These are phyloP conservation scores for Isurus oxyrinchus DNA, from an alignment of 2,113 vertebrate species.

Conservation along the genomic window DNA sequence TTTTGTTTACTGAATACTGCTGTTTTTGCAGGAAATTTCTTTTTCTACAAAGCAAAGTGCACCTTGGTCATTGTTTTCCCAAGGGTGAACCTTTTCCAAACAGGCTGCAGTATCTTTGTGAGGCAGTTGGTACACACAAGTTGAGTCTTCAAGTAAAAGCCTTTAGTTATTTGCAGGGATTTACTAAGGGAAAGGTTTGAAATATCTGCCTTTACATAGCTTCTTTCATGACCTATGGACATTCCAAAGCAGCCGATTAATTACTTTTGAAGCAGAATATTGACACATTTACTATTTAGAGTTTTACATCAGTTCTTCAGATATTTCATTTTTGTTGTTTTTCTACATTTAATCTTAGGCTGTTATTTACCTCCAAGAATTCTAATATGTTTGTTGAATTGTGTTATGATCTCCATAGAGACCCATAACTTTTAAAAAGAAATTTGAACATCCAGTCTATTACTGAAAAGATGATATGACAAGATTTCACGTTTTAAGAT, in stretches of 20 bases:
- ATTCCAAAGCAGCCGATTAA: neutral
- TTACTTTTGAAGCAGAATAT: neutral
- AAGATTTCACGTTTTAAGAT: no score
- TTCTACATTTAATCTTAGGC: no score
- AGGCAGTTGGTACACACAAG: no score
- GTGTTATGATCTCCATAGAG: no score
- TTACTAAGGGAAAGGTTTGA: neutral
- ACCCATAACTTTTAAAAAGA: no score
- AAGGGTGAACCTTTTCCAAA: neutral
- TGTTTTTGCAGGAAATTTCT: neutral
- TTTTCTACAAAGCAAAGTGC: neutral
- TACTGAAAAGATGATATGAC: no score
- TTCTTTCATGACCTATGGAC: neutral
- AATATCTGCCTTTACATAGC: neutral
- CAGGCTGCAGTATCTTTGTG: no score
- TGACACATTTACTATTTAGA: neutral
- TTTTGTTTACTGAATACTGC: neutral
- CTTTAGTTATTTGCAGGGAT: neutral
- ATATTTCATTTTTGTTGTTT: no score
- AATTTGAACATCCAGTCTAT: no score
- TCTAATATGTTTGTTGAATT: no score
- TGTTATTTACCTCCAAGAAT: no score
- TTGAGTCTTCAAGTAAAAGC: neutral
- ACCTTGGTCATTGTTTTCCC: neutral
- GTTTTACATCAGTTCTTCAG: no score